Base-by-base conservation (phyloP, 2,888 invertebrate species). In the Micoletzkya japonica region DNA sequence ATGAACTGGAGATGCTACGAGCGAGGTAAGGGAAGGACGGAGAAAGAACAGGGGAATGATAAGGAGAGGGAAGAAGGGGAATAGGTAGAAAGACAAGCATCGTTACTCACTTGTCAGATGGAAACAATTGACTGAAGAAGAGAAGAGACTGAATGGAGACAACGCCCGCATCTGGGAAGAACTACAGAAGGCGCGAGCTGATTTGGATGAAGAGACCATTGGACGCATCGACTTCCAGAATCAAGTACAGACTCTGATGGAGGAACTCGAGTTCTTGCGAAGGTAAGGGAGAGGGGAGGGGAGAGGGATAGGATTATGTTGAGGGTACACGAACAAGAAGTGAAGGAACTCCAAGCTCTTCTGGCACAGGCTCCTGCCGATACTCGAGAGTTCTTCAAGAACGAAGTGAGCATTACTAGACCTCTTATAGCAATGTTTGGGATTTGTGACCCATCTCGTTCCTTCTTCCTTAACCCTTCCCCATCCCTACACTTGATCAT, bases 361-460 rank as follows among this genome's bases (percentile, higher is more conserved):
- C 74, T 86, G 39, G 81, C 82, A 10, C 83, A 83, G 69, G 83
- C 85, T 39, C 85, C 85, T 17, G 83, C 84, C 49, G 85, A 86
- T 73, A 85, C 85, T 32, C 76, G 84, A 61, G 86, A 86, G 73
- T 85, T 85, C 85, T 88, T 89, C 87, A 88, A 88, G 86, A 88
- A 87, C 81, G 88, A 89, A 78, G 64, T 64, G 52, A 14, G 44
- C 44, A 10, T 20, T 20, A 44, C 44, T 44, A 10, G n/a, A 52
- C 24, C 6, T 14, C 54, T 24, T 7, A 54, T 24, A n/a, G n/a
- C 44, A 20, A 44, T 44, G 20, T 10, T 14, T 14, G 44, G 44
- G 44, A 44, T 44, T 14, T 44, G 14, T 44, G 10, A 52, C 4
- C 24, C 26, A 39, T 39, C n/a, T n/a, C n/a, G n/a, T n/a, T n/a